A percentile compares a stretch with the other conserved stretches of the same genome.
These are phyloP conservation scores for Catocala sponsa DNA, from an alignment of 2,888 invertebrate genomes.

Conservation along the genomic window DNA sequence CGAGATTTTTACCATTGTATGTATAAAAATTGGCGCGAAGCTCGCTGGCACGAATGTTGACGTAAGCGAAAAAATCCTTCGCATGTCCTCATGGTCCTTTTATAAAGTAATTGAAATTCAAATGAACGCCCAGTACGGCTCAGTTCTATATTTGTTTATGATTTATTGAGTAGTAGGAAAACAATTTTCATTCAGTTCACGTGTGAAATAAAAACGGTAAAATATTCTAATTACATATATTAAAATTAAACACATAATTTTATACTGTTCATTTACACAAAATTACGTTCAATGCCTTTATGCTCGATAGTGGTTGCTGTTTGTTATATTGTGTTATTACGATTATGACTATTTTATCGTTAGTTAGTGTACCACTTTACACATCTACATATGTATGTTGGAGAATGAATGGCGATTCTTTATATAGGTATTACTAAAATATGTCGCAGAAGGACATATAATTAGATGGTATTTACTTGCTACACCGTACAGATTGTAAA, in stretches of 20 bases:
- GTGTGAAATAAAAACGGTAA: conserved; percentile 5
- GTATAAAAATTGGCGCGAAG: background rate
- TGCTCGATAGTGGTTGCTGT: no score
- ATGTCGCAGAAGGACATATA: no score
- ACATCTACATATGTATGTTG: no score
- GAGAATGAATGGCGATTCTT: no score
- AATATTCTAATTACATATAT: conserved; percentile 8
- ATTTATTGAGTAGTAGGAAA: conserved; percentile 17
- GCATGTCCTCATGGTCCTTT: conserved; percentile 47
- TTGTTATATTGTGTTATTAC: no score
- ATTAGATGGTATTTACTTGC: no score
- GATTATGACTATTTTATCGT: no score
- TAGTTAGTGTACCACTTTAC: no score
- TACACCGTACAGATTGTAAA: no score
- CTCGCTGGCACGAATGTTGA: conserved; percentile 51
- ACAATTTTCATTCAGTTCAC: background rate
- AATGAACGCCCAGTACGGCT: conserved; percentile 18
- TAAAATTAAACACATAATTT: conserved; percentile 16
- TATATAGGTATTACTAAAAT: no score
- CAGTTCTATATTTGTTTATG: conserved; percentile 10
- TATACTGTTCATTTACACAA: conserved; percentile 13
- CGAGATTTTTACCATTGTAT: background rate
- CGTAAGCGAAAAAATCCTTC: conserved; percentile 50
- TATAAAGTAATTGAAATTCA: conserved; percentile 35
- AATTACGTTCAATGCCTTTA: no score